Base-by-base conservation (phyloP, 2,113 vertebrate genomes). In the Arvicanthis niloticus region DNA sequence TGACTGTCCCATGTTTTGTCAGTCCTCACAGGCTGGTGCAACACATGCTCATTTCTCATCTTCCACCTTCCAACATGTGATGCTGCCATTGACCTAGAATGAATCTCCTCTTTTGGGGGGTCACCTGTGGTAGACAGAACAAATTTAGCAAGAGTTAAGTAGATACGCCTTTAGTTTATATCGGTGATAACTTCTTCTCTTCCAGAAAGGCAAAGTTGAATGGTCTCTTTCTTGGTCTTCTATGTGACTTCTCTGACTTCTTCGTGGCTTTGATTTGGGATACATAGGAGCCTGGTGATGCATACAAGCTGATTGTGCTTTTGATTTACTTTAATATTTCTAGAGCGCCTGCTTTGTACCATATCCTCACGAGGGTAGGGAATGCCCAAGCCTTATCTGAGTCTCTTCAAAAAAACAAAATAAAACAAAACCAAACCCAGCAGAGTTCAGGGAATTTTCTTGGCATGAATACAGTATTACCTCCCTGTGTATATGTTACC, bases 21-120 rank as follows among this genome's bases (percentile, higher is more conserved):
- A 24, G n/a, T 56, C 68, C 58, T 82, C 81, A 73, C 8, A 86
- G 65, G 26, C 72, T 53, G 65, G 34, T 70, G 22, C 42, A 34
- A 34, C 40, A 17, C 42, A 73, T 3, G 29, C 21, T 34, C 3
- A 53, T 29, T 48, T 89, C 29, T 45, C 5, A 31, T 40, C 15
- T 2, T 88, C 40, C 0, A 0, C 15, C 53, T 77, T 4, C 1
- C 10, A 56, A 45, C 2, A 6, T 37, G 37, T 48, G 45, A 86
- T 17, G 40, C 21, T 72, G 60, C 15, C 56, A 58, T 34, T 56
- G 86, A 91, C 8, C 56, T 65, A 37, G 81, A 94, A 95, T 88
- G 70, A 56, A 65, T 91, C 88, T 13, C 12, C 24, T 65, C 45
- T 22, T 76, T 40, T 17, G 1, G 56, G 56, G 56, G 21, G 60